Evolutionary conservation across 1,140 invertebrate genomes (phyloP), one percentile per base, ranked within the genome.

Genomic region (Tetramorium simillimum): DNA sequence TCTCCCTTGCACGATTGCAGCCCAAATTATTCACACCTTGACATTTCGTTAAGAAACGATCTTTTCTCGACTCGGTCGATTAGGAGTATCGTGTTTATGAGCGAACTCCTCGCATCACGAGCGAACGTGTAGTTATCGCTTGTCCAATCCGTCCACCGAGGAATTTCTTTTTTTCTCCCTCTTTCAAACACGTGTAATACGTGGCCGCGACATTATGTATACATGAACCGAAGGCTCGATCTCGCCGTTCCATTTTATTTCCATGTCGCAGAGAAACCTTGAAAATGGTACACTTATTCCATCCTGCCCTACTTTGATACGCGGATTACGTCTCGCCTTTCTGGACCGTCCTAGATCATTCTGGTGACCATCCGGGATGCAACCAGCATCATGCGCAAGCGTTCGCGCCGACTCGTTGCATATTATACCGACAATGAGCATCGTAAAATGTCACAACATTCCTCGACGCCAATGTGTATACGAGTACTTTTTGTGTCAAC

Each of bases 231-330:
- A 40, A 49, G 18, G 16, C 40, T 3, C 40, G n/a, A 62, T 46
- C 58, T 77, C 18, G 56, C n/a, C 40, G 58, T 77, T n/a, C 24
- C 16, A 77, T 40, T 77, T 77, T 62, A 33, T 77, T 43, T 14
- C 2, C 60, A 33, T 49, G 14, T 28, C 62, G 24, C 16, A 18
- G 3, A 3, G 10, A 63, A 77, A 77, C 40, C 58, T 77, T 46
- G 37, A 62, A 62, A 49, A 62, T 24, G 75, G 43, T 63, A 63
- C 40, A 33, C 43, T 18, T 24, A 75, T 73, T 53, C 46, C 12
- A 16, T 62, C n/a, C 58, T 63, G 24, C 6, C 24, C 24, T 63
- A 62, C 40, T 77, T 46, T 24, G 73, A 9, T 73, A 14, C 18
- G 10, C 10, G 16, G 51, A 33, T 70, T 49, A 37, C 1, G 18